Evolutionary conservation across 1,140 invertebrate species (phyloP).

Genomic region (Caerostris extrusa): DNA sequence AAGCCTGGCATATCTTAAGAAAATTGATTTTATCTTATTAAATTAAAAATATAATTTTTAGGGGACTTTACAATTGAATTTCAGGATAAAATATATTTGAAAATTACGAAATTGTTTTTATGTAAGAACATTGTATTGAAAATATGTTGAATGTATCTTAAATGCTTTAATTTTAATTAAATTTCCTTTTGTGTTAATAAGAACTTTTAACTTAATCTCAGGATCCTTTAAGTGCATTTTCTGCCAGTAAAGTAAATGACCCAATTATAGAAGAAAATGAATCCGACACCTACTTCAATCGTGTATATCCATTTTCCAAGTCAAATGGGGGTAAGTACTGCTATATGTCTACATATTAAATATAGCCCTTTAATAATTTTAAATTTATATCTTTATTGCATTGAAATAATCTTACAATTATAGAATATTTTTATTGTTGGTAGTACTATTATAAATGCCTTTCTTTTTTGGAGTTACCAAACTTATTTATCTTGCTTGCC

Average conservation of each 20-base stretch:
- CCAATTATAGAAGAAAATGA: slow-evolving; percentile 62
- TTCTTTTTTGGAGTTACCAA: not conserved
- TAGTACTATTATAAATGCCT: not conserved
- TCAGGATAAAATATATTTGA: too few relatives aligned
- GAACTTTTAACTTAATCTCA: not conserved
- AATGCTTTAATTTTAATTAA: too few relatives aligned
- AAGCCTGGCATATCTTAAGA: too few relatives aligned
- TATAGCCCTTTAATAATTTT: not conserved
- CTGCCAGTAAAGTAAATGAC: not conserved
- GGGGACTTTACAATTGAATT: too few relatives aligned
- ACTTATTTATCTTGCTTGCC: too few relatives aligned
- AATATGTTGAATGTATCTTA: too few relatives aligned
- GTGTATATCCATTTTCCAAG: slow-evolving; percentile 57
- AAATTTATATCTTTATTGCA: not conserved
- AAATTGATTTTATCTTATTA: too few relatives aligned
- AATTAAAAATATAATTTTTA: too few relatives aligned
- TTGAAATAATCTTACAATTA: not conserved
- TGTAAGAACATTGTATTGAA: too few relatives aligned
- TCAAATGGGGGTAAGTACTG: slow-evolving; percentile 39
- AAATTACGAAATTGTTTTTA: too few relatives aligned
- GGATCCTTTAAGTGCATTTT: slow-evolving; percentile 57
- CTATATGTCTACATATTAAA: not conserved
- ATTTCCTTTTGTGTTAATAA: not conserved
- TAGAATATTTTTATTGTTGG: not conserved
- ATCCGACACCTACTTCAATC: slow-evolving; percentile 41